Percentiles rank a stretch among this genome's conserved stretches.
Evolutionary conservation across 2,797 vertebrate genomes (phyloP).

Genomic region (Myoxocephalus aenaeus): DNA sequence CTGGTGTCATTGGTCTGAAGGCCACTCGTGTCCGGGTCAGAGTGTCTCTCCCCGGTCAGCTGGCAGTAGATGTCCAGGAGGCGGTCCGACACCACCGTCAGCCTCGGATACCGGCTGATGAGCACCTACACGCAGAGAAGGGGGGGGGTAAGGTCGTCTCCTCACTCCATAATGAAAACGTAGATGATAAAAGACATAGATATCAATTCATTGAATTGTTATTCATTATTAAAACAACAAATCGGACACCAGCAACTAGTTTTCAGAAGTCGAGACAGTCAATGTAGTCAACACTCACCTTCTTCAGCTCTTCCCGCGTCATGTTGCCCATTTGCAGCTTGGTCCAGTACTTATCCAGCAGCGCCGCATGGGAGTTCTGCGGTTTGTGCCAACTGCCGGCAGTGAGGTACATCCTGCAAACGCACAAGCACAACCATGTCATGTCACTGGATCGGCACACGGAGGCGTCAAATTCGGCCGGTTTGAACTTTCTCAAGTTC

Average conservation of each 20-base stretch:
- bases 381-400: slow-evolving; percentile 91
- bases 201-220: no score
- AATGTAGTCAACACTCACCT: slow-evolving; percentile 78
- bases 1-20: slow-evolving; percentile 32
- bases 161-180: background rate
- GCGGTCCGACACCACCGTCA: slow-evolving; percentile 86
- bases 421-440: background rate
- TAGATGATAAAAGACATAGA: no score
- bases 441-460: background rate
- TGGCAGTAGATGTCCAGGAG: slow-evolving; percentile 94
- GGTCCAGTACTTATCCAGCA: slow-evolving; percentile 96
- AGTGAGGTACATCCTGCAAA: slow-evolving; percentile 83
- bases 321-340: slow-evolving; percentile 92
- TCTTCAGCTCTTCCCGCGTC: slow-evolving; percentile 91
- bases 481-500: background rate
- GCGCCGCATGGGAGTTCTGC: slow-evolving; percentile 89
- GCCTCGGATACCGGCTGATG: slow-evolving; percentile 83
- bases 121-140: slow-evolving; percentile 83
- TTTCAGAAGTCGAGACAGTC: background rate
- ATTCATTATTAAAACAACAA: no score
- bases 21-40: slow-evolving; percentile 45
- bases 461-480: background rate
- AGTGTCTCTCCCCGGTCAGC: slow-evolving; percentile 89
- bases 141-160: no score
- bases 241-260: no score